Conservation (phyloP, 1,140 invertebrate species). For the Sitodiplosis mosellana region DNA sequence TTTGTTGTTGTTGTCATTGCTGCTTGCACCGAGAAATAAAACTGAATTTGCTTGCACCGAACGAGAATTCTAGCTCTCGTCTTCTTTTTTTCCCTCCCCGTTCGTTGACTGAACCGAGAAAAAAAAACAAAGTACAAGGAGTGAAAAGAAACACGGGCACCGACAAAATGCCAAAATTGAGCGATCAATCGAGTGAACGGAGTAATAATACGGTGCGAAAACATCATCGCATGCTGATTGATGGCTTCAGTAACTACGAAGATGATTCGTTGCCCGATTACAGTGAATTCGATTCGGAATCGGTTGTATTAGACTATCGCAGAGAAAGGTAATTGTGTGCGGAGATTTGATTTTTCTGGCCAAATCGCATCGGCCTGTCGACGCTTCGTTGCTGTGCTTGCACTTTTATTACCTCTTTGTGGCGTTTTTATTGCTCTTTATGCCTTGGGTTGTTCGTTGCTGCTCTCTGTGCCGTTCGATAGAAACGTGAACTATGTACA, state of each 20-base stretch:
- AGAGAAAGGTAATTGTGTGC: constrained; percentile 25
- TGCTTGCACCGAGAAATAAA: no score
- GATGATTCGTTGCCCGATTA: constrained; percentile 33
- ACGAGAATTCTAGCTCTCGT: no score
- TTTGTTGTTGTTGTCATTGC: no score
- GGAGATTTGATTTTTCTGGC: no score
- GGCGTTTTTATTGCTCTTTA: neutral
- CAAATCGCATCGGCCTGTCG: constrained; percentile 3
- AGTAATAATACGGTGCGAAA: neutral
- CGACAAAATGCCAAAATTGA: no score
- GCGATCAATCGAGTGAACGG: neutral
- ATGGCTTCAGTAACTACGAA: constrained; percentile 30
- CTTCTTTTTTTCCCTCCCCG: no score
- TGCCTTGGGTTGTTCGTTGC: neutral
- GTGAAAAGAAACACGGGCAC: no score
- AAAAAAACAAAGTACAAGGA: no score
- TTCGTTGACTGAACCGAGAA: no score
- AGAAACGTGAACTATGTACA: neutral
- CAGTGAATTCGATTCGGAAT: constrained; percentile 35
- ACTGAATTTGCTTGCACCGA: no score
- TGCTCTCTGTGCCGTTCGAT: neutral
- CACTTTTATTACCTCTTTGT: neutral
- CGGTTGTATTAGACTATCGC: constrained; percentile 29
- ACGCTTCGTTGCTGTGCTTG: constrained; percentile 3
- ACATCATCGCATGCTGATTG: constrained; percentile 16